phyloP scores from a whole-genome alignment of 2,797 vertebrate species.

The Lophura swinhoii region DNA sequence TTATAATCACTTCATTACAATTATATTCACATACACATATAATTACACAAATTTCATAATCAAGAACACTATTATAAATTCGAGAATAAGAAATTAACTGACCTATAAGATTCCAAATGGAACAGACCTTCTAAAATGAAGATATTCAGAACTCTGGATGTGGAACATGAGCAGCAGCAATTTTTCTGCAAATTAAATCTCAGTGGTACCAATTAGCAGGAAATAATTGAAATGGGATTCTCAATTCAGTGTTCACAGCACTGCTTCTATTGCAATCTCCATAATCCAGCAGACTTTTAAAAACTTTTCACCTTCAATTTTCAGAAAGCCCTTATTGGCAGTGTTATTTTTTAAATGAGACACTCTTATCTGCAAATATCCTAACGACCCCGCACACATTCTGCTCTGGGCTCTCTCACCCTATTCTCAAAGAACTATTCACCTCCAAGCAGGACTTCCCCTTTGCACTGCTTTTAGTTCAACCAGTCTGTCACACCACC shows the following conservation, averaged over 20 bases:
- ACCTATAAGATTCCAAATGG: not conserved
- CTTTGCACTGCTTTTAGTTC: not conserved
- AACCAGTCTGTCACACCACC: not conserved
- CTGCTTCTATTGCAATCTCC: not conserved
- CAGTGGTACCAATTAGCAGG: slow-evolving; percentile 45
- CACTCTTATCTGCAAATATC: not conserved
- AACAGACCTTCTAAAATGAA: slow-evolving; percentile 12
- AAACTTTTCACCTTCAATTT: not conserved
- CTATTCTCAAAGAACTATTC: not conserved
- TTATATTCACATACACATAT: not conserved
- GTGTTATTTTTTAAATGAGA: slow-evolving; percentile 1
- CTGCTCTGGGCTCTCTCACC: not conserved
- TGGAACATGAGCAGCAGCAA: slow-evolving; percentile 17
- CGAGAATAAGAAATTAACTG: not conserved
- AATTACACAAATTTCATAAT: not conserved
- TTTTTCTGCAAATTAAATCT: slow-evolving; percentile 25
- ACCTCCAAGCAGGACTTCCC: not conserved
- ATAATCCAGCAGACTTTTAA: not conserved
- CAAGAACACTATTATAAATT: not conserved
- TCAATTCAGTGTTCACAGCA: not conserved
- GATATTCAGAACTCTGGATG: not conserved
- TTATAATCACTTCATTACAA: not conserved
- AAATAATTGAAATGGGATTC: slow-evolving; percentile 20
- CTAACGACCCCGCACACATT: rapidly evolving
- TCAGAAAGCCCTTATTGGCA: not conserved